Evolutionary conservation across 2,113 vertebrate genomes (phyloP), one percentile per base, ranked within the genome.

Genomic region (Cheilinus undulatus): DNA sequence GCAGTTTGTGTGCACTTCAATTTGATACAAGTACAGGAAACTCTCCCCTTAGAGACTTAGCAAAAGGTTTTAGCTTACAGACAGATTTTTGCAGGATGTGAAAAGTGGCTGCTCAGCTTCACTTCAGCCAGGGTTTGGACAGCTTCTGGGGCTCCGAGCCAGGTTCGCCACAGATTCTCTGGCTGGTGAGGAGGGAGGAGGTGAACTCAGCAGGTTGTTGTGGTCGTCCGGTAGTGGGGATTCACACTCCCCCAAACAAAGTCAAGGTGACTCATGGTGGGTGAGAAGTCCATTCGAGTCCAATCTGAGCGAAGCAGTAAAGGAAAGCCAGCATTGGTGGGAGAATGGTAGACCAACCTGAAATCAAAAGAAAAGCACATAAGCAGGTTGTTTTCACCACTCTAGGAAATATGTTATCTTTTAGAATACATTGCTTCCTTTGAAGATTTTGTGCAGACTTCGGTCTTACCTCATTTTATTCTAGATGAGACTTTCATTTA

Each of bases 281-380:
- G 73, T 61, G 86, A 48, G 83, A 61, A 26, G 91, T 87, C 90
- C 89, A 73, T 60, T 94, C 91, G 5, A 94, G 85, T 58, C 94
- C 94, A 24, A 95, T 80, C 73, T 95, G 94, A 36, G 93, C 93
- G 40, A 93, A 94, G 81, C 93, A 94, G 85, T 95, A 95, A 30
- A 95, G 91, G 75, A 93, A 94, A 12, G 85, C 89, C 19, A 94
- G 61, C 88, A 93, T 91, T 4, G 92, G 88, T 13, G 89, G 78
- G 1, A 84, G 78, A 1, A 89, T 20, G 13, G 82, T 89, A 7
- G 78, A 91, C 92, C 91, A 94, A 27, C 93, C 94, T 94, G 88
- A 63, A 70, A 77, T 11, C 1, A 54, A 57, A 75, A 57, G 19
- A 57, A 46, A 78, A 53, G 0, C 5, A n/a, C n/a, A n/a, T n/a